phyloP scores from a whole-genome alignment of 1,140 invertebrate genomes.

The Euschistus heros region DNA sequence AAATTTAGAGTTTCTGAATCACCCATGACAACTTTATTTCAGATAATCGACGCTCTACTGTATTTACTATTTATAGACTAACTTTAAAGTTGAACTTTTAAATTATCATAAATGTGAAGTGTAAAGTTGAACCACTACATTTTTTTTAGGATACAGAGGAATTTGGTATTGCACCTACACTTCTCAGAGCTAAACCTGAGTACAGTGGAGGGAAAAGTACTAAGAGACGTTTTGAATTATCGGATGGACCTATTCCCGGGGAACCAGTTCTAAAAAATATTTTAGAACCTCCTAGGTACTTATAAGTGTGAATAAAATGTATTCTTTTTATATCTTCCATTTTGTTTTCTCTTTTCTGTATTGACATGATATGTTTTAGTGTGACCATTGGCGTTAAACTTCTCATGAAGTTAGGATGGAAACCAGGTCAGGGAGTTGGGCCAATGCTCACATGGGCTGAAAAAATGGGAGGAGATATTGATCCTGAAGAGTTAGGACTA shows the following conservation, averaged over 20 bases:
- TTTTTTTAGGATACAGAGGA: slow-evolving; percentile 66
- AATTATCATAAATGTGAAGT: no score
- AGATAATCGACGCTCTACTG: no score
- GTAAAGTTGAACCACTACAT: no score
- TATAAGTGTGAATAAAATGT: background rate
- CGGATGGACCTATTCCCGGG: slow-evolving; percentile 65
- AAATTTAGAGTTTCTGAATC: no score
- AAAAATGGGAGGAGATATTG: slow-evolving; percentile 45
- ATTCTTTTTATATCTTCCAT: background rate
- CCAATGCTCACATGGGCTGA: slow-evolving; percentile 50
- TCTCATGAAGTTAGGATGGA: slow-evolving; percentile 81
- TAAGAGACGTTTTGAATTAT: slow-evolving; percentile 36
- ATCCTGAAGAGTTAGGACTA: slow-evolving; percentile 23
- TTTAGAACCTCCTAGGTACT: slow-evolving; percentile 60
- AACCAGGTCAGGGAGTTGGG: slow-evolving; percentile 82
- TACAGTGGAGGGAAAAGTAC: slow-evolving; percentile 42
- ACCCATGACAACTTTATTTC: no score
- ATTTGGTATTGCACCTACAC: slow-evolving; percentile 88
- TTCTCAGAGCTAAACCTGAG: slow-evolving; percentile 62
- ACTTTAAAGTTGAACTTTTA: no score
- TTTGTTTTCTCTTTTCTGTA: slow-evolving; percentile 18
- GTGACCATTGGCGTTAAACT: slow-evolving; percentile 81
- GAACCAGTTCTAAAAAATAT: slow-evolving; percentile 65
- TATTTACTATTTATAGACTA: no score
- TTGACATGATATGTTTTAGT: slow-evolving; percentile 36